phyloP scores from a whole-genome alignment of 2,797 vertebrate species.

The Neosilurus hyrtlii region DNA sequence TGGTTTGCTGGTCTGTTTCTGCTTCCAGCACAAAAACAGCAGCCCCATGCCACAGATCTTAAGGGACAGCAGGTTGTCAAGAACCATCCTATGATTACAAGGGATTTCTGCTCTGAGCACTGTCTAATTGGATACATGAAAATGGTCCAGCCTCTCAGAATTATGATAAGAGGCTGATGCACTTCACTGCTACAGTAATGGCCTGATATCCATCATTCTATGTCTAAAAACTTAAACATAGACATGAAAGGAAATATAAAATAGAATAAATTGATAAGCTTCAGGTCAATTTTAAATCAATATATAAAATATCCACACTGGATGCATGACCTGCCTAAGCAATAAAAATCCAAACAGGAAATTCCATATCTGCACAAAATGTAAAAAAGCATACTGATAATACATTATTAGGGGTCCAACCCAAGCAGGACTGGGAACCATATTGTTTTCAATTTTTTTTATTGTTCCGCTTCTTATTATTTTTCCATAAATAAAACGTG shows the following conservation, averaged over 20 bases:
- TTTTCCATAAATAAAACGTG: too few relatives aligned
- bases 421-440: too few relatives aligned
- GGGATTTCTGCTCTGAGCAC: background rate
- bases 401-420: background rate
- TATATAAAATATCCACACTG: background rate
- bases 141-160: background rate
- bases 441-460: too few relatives aligned
- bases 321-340: background rate
- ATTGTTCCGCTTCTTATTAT: too few relatives aligned
- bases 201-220: slow-evolving; percentile 2
- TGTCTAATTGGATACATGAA: slow-evolving; percentile 40
- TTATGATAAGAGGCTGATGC: background rate
- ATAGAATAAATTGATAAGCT: background rate
- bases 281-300: background rate
- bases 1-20: background rate
- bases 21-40: background rate
- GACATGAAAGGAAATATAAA: background rate
- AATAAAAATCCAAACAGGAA: background rate
- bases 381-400: background rate
- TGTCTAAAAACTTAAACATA: background rate
- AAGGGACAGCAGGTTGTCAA: background rate
- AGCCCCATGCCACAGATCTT: background rate
- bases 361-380: background rate
- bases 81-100: background rate
- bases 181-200: background rate